Evolutionary conservation across 2,888 invertebrate genomes (phyloP), one percentile per base, ranked within the genome.

Genomic region (Microctonus aethiopoides): DNA sequence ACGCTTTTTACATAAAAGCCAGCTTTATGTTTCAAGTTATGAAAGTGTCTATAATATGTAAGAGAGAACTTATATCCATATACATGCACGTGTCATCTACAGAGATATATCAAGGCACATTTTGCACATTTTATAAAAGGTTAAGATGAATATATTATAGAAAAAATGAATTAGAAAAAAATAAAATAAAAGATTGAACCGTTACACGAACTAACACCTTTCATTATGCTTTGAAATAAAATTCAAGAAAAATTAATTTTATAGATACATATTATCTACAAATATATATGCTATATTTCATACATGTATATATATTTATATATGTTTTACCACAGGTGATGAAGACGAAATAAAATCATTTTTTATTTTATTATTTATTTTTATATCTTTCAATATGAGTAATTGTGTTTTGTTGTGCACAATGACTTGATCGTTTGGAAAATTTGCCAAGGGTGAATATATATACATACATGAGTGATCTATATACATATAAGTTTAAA

Each of bases 361-460:
- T 36, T 36, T 59, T 13, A 24, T 22, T 39, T 24, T 46, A 46
- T 46, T 20, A 46, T 46, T 46, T 20, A 46, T 46, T 46, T 46
- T 20, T 46, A 46, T 46, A 6, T 16, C 46, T 20, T 16, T 16
- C 46, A 46, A 46, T 46, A 46, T 46, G 46, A 46, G 41, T 22
- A 29, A 22, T 16, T 32, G 46, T 34, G 7, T 63, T 13, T 51
- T 52, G 11, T 9, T 1, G 6, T 41, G 22, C 11, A 56, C 39
- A 56, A 56, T 41, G 65, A 65, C 56, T 65, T 39, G 54, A 65
- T 65, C 52, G 41, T 65, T 56, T 56, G 56, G 65, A 56, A 65
- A 65, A 65, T 65, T 65, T 29, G 39, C 39, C 24, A 34, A 46
- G 16, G 46, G 46, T 46, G 46, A 46, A 46, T 6, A 20, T n/a